These are phyloP conservation scores for Drosophila longiperda DNA, from an alignment of 2,888 invertebrate genomes.

Conservation along the genomic window DNA sequence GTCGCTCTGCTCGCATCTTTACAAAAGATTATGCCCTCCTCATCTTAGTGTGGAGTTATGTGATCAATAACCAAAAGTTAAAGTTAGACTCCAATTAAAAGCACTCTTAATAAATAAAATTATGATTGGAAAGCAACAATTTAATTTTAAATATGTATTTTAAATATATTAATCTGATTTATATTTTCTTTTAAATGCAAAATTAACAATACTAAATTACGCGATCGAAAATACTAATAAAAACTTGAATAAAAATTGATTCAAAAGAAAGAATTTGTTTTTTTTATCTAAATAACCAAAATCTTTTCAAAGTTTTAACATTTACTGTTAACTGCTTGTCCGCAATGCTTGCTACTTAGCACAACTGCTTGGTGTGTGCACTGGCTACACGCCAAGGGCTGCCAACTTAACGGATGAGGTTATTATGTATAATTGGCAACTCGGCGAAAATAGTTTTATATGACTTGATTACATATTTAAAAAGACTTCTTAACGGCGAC, in stretches of 20 bases:
- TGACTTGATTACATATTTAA: not conserved
- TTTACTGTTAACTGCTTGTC: not conserved
- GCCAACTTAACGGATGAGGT: slow-evolving; percentile 12
- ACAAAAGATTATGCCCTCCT: too few relatives aligned
- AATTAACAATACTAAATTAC: too few relatives aligned
- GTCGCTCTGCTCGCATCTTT: too few relatives aligned
- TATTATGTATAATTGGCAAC: not conserved
- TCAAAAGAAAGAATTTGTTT: not conserved
- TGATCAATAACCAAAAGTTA: too few relatives aligned
- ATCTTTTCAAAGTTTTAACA: not conserved
- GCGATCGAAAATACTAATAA: not conserved
- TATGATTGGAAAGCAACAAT: too few relatives aligned
- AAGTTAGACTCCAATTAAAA: too few relatives aligned
- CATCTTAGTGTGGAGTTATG: too few relatives aligned
- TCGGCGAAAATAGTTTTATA: not conserved
- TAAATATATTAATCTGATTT: too few relatives aligned
- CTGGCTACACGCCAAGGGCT: slow-evolving; percentile 7
- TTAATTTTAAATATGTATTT: too few relatives aligned
- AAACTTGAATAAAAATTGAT: not conserved
- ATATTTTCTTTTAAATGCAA: too few relatives aligned
- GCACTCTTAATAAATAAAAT: too few relatives aligned
- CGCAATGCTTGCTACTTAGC: slow-evolving; percentile 1
- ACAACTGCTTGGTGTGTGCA: slow-evolving; percentile 19
- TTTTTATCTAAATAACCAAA: not conserved
- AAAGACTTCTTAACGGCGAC: not conserved